Conservation (phyloP, 1,140 invertebrate genomes). For the Cecropterus lyciades region DNA sequence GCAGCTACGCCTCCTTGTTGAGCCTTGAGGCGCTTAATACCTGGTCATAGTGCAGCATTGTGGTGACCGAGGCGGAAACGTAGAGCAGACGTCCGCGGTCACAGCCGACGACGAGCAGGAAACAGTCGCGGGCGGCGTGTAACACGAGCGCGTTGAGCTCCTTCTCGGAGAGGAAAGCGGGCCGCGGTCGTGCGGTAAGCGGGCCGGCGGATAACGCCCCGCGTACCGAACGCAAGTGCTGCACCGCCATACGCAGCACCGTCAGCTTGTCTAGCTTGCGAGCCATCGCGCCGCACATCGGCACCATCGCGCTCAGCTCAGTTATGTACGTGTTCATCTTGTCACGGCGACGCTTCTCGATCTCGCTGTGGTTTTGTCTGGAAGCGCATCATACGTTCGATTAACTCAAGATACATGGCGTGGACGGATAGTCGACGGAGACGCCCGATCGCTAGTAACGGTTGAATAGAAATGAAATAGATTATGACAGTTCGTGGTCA, state of each 20-base stretch:
- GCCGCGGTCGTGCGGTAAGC: conserved; percentile 85
- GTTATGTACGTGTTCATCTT: conserved; percentile 99
- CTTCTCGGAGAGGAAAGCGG: conserved; percentile 94
- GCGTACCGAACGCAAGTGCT: conserved; percentile 89
- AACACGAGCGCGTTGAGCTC: conserved; percentile 93
- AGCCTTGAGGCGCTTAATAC: too few relatives aligned
- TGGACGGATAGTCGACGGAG: too few relatives aligned
- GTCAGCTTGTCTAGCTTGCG: conserved; percentile 97
- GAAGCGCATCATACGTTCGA: conserved; percentile 35
- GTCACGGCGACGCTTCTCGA: conserved; percentile 96
- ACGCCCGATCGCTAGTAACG: too few relatives aligned
- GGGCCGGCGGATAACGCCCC: conserved; percentile 64
- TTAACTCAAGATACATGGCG: too few relatives aligned
- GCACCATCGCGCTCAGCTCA: conserved; percentile 95
- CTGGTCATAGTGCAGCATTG: conserved; percentile 93
- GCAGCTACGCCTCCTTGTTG: too few relatives aligned
- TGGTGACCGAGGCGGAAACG: conserved; percentile 95
- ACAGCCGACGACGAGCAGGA: conserved; percentile 97
- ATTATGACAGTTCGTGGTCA: too few relatives aligned
- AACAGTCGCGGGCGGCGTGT: conserved; percentile 95
- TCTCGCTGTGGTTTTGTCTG: conserved; percentile 97
- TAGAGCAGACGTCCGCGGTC: conserved; percentile 95
- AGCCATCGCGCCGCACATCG: conserved; percentile 97
- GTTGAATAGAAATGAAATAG: too few relatives aligned
- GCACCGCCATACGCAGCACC: conserved; percentile 96